Conservation (phyloP, 2,797 vertebrate genomes). For the Eulemur coronatus region DNA sequence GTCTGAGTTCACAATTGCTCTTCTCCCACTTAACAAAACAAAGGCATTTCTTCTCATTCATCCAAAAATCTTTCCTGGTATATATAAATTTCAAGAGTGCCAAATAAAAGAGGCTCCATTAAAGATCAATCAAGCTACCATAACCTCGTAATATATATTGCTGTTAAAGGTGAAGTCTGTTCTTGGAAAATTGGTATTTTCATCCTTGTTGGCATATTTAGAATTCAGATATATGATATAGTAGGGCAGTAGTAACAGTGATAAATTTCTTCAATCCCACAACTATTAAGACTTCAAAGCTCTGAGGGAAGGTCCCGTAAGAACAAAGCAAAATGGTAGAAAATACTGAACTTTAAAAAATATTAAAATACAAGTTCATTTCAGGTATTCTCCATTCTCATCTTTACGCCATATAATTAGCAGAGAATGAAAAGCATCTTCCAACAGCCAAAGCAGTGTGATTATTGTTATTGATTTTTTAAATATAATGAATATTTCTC, state of each 20-base stretch:
- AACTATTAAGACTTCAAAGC: neutral
- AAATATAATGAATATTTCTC: neutral
- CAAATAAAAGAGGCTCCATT: neutral
- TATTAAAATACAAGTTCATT: neutral
- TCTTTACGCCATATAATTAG: neutral
- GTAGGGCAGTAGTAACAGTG: neutral
- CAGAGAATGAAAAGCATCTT: slow-evolving; percentile 4
- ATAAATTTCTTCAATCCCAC: neutral
- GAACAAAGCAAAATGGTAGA: neutral
- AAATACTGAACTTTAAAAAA: slow-evolving; percentile 20
- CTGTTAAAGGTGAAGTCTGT: neutral
- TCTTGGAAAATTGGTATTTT: slow-evolving; percentile 6
- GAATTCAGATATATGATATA: neutral
- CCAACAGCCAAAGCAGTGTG: neutral
- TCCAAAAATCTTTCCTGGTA: neutral
- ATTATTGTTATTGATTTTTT: neutral
- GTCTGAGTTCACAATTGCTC: neutral
- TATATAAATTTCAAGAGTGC: neutral
- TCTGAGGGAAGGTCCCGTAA: neutral
- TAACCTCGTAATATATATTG: neutral
- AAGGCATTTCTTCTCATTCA: neutral
- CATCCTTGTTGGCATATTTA: neutral
- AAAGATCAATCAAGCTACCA: neutral
- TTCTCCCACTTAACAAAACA: neutral
- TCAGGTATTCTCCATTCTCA: slow-evolving; percentile 17